phyloP scores from a whole-genome alignment of 1,140 invertebrate species.

The Ceratina australensis region DNA sequence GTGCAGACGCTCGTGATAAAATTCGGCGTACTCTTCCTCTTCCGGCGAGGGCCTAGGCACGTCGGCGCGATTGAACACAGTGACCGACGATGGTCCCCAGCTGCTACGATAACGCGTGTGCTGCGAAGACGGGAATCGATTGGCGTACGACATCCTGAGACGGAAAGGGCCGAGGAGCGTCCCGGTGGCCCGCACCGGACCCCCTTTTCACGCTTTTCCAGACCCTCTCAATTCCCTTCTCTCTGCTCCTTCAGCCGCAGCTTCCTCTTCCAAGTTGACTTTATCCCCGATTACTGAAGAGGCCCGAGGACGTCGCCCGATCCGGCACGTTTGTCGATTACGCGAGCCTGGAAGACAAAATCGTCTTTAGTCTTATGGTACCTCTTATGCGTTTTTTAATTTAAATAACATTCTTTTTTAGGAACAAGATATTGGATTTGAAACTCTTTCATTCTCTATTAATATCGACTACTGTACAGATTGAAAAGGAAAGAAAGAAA shows the following conservation, averaged over 20 bases:
- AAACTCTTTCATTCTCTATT: too few species aligned
- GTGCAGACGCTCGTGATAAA: constrained; percentile 87
- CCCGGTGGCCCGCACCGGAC: constrained; percentile 32
- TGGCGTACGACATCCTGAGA: constrained; percentile 80
- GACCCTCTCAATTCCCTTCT: constrained; percentile 15
- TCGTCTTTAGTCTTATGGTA: background rate
- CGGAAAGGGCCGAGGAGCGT: constrained; percentile 22
- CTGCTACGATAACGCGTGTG: constrained; percentile 83
- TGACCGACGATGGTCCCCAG: constrained; percentile 83
- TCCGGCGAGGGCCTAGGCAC: constrained; percentile 82
- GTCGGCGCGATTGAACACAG: constrained; percentile 81
- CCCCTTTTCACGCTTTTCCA: constrained; percentile 6
- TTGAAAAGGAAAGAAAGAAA: too few species aligned
- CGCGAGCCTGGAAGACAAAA: constrained; percentile 37
- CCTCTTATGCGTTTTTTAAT: too few species aligned
- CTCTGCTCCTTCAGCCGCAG: constrained; percentile 3
- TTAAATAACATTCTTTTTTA: too few species aligned
- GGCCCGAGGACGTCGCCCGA: constrained; percentile 9
- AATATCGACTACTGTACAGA: too few species aligned
- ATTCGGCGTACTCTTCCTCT: constrained; percentile 86
- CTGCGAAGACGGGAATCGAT: constrained; percentile 82
- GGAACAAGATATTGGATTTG: too few species aligned
- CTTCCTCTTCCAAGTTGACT: constrained; percentile 7
- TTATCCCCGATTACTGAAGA: constrained; percentile 1
- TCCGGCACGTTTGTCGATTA: constrained; percentile 47